phyloP scores from a whole-genome alignment of 2,888 invertebrate genomes.

The Chrysodeixis includens region DNA sequence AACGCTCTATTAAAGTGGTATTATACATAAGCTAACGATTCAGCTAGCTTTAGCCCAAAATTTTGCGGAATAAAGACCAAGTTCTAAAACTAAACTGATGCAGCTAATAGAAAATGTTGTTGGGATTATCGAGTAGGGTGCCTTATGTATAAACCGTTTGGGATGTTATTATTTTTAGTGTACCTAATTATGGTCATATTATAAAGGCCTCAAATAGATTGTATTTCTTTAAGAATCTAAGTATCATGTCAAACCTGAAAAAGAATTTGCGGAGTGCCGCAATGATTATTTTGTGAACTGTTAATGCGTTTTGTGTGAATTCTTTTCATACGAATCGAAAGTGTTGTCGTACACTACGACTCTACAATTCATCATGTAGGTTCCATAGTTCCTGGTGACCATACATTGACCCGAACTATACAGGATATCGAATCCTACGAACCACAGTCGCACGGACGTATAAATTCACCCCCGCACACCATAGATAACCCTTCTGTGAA shows the following conservation, averaged over 20 bases:
- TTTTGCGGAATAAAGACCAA: conserved; percentile 6
- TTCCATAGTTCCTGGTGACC: conserved; percentile 30
- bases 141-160: neutral
- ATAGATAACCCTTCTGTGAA: conserved; percentile 77
- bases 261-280: too few species aligned
- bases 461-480: conserved; percentile 72
- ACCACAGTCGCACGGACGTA: conserved; percentile 69
- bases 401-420: conserved; percentile 47
- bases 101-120: neutral
- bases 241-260: too few species aligned
- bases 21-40: conserved; percentile 7
- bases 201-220: too few species aligned
- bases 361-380: neutral
- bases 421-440: conserved; percentile 75
- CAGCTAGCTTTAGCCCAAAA: conserved; percentile 4
- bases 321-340: too few species aligned
- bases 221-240: too few species aligned
- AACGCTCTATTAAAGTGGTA: conserved; percentile 5
- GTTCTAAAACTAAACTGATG: conserved; percentile 2
- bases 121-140: neutral
- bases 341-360: too few species aligned
- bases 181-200: too few species aligned
- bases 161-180: neutral
- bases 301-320: too few species aligned
- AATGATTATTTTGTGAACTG: too few species aligned